Base-by-base conservation (phyloP, 2,113 vertebrate genomes). In the Psettodes erumei region DNA sequence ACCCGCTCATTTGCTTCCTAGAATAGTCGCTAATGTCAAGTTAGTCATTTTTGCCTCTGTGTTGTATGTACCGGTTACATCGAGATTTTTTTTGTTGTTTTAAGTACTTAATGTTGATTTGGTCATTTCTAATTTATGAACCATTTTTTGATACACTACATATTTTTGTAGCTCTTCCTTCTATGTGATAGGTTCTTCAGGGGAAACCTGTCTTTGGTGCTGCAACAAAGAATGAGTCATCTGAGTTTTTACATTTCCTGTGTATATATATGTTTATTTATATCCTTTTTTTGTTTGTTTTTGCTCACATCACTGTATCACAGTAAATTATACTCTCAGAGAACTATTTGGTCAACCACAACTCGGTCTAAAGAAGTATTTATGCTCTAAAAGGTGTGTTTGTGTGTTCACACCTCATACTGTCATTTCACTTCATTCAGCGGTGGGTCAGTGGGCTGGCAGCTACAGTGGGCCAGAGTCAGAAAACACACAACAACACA, bases 41-140 rank as follows among this genome's bases (percentile, higher is more conserved):
- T 92, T 93, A 88, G 90, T 81, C 68, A 73, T 85, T 77, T 67
- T 81, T 78, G 43, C 83, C 90, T 93, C 90, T 91, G 92, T 89
- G 93, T 94, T 95, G 92, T 96, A 96, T 97, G 95, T 98, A 94
- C 97, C 96, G 95, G 96, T 96, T 98, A 96, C 96, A 97, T 98
- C 94, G 91, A 94, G 91, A 91, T 92, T 84, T 86, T 89, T 93
- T 94, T 91, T 94, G 88, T 95, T 94, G 83, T 95, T 91, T n/a
- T 91, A 88, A 90, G 89, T 95, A 89, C 93, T 93, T 94, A n/a
- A 79, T 93, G 94, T 94, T 92, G 88, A 94, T 94, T 93, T 92
- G 93, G 88, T 95, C 92, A 93, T 86, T 91, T 91, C 83, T 97
- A 97, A 99, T 99, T 98, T 98, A 99, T 95, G 92, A 96, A 94